These are phyloP conservation scores for Pipa parva DNA, from an alignment of 2,113 vertebrate genomes.

Conservation along the genomic window DNA sequence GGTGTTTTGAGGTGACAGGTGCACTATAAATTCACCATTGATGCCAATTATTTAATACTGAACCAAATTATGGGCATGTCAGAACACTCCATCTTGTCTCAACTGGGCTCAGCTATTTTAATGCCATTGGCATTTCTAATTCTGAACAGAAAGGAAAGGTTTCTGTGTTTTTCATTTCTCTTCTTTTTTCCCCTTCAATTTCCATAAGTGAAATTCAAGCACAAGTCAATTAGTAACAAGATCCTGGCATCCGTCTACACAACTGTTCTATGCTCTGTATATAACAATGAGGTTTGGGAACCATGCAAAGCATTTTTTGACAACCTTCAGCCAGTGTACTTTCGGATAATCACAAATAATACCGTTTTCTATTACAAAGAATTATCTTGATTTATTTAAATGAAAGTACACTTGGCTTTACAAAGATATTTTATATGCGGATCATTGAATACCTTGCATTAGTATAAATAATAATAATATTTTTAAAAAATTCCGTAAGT, in stretches of 20 bases:
- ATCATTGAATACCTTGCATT: no score
- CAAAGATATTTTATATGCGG: no score
- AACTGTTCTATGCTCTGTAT: conserved; percentile 2
- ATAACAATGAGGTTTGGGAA: conserved; percentile 2
- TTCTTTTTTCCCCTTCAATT: conserved; percentile 5
- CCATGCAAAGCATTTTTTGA: not conserved
- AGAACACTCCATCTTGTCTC: conserved; percentile 11
- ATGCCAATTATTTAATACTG: conserved; percentile 17
- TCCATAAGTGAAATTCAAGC: conserved; percentile 18
- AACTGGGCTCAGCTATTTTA: conserved; percentile 19
- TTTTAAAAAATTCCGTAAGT: no score
- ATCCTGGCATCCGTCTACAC: not conserved
- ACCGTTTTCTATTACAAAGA: not conserved
- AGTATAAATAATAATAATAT: no score
- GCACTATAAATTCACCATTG: conserved; percentile 25
- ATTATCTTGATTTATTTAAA: conserved; percentile 1
- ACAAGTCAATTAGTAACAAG: conserved; percentile 23
- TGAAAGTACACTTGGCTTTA: not conserved
- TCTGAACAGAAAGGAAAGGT: not conserved
- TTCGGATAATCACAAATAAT: not conserved
- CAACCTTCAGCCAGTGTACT: not conserved
- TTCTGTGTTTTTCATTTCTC: not conserved
- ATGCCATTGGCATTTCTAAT: conserved; percentile 14
- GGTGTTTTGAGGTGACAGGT: no score
- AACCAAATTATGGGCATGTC: conserved; percentile 22